Conservation (phyloP, 2,797 vertebrate species). For the Melanotaenia parkinsoni region DNA sequence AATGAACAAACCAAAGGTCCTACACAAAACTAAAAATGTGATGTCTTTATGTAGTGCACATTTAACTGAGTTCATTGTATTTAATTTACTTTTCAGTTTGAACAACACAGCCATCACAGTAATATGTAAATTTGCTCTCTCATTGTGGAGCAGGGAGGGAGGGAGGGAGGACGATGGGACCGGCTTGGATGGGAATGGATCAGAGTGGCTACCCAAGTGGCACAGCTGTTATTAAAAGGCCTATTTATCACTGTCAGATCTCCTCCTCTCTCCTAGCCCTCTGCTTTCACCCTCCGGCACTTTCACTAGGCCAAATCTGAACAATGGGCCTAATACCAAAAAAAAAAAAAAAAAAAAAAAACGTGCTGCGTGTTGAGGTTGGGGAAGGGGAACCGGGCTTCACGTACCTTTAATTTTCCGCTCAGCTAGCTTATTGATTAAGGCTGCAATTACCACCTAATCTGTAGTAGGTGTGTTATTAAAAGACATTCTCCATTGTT, state of each 20-base stretch:
- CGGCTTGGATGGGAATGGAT: slow-evolving; percentile 73
- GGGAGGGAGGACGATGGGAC: slow-evolving; percentile 57
- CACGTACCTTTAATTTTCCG: slow-evolving; percentile 89
- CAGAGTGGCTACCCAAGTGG: slow-evolving; percentile 83
- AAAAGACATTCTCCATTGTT: slow-evolving; percentile 88
- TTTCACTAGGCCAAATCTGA: slow-evolving; percentile 81
- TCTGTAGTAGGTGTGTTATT: slow-evolving; percentile 86
- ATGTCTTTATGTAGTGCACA: slow-evolving; percentile 19
- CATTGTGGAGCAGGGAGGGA: slow-evolving; percentile 47
- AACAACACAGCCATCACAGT: slow-evolving; percentile 59
- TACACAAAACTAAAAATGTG: slow-evolving; percentile 41
- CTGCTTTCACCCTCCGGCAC: slow-evolving; percentile 76
- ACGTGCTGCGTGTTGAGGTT: slow-evolving; percentile 44
- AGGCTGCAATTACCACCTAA: slow-evolving; percentile 88
- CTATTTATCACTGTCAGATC: slow-evolving; percentile 91
- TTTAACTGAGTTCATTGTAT: slow-evolving; percentile 34
- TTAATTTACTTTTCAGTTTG: slow-evolving; percentile 47
- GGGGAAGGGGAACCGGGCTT: slow-evolving; percentile 36
- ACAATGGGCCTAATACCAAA: slow-evolving; percentile 80
- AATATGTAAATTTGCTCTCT: slow-evolving; percentile 75
- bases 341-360: slow-evolving; percentile 14
- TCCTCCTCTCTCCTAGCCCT: slow-evolving; percentile 77
- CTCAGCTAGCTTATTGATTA: slow-evolving; percentile 90
- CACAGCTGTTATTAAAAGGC: slow-evolving; percentile 90
- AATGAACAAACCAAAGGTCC: slow-evolving; percentile 34